Evolutionary conservation across 1,140 invertebrate genomes (phyloP).

Genomic region (Drosophila mauritiana): DNA sequence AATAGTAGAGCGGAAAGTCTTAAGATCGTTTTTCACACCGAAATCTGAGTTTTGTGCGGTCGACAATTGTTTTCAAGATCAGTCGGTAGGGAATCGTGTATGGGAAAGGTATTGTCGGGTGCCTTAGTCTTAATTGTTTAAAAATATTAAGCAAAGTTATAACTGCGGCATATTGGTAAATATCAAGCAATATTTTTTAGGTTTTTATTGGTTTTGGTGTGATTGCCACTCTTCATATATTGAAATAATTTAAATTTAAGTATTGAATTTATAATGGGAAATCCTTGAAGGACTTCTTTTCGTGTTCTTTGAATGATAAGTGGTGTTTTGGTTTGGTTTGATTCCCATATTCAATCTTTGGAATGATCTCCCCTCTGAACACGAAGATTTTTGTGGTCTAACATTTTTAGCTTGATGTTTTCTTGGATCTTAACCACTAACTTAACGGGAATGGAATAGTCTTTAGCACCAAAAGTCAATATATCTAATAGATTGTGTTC

Average conservation of each 20-base stretch:
- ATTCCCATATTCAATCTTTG: too few relatives aligned
- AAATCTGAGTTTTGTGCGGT: slow-evolving; percentile 5
- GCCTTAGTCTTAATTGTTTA: background rate
- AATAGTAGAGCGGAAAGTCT: slow-evolving; percentile 8
- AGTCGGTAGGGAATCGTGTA: background rate
- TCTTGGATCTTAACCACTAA: slow-evolving; percentile 10
- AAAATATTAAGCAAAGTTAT: too few relatives aligned
- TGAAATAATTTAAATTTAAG: background rate
- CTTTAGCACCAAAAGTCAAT: background rate
- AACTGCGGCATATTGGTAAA: background rate
- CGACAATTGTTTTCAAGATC: slow-evolving; percentile 5
- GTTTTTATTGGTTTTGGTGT: background rate
- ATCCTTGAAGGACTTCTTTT: too few relatives aligned
- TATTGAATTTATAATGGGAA: too few relatives aligned
- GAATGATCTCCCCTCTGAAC: background rate
- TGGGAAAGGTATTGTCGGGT: too few relatives aligned
- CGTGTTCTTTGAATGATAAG: too few relatives aligned
- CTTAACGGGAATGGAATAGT: background rate
- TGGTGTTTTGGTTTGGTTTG: background rate
- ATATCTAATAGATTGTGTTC: background rate
- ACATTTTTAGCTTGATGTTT: background rate
- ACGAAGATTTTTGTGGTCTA: background rate
- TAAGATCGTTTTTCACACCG: slow-evolving; percentile 16
- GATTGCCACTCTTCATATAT: background rate
- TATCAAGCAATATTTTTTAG: background rate